Conservation (phyloP, 2,113 vertebrate genomes). For the Carlito syrichta region DNA sequence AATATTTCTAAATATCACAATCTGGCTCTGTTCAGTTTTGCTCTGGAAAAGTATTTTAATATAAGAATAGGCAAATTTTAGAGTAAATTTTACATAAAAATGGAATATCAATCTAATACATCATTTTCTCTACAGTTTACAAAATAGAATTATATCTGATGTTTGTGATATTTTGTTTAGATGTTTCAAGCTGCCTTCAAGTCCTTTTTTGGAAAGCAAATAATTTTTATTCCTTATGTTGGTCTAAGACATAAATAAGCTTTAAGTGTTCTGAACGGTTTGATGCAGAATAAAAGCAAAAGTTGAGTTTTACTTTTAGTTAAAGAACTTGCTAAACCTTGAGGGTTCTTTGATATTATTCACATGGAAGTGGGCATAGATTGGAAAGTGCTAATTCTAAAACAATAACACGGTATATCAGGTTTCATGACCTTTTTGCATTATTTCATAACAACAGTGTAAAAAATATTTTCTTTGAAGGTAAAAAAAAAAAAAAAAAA, state of each 20-base stretch:
- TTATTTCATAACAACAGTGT: not conserved
- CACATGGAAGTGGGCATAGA: not conserved
- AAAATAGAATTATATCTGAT: not conserved
- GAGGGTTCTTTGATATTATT: not conserved
- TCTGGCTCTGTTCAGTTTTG: not conserved
- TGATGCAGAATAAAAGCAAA: not conserved
- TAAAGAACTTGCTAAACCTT: not conserved
- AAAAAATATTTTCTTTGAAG: not conserved
- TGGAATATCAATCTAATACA: not conserved
- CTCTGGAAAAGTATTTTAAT: not conserved
- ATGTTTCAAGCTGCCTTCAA: not conserved
- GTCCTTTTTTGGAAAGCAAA: not conserved
- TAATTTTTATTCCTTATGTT: not conserved
- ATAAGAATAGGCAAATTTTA: not conserved
- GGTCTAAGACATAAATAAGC: not conserved
- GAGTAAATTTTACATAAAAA: not conserved
- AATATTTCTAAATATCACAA: not conserved
- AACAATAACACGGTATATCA: not conserved
- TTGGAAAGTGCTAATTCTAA: not conserved
- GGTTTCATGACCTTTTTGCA: not conserved
- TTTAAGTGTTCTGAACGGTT: not conserved
- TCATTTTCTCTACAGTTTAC: not conserved
- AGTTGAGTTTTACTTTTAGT: not conserved
- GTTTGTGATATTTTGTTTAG: not conserved
- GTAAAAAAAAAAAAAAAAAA: no score